phyloP scores from a whole-genome alignment of 2,888 invertebrate species.

The Scotopteryx bipunctaria region DNA sequence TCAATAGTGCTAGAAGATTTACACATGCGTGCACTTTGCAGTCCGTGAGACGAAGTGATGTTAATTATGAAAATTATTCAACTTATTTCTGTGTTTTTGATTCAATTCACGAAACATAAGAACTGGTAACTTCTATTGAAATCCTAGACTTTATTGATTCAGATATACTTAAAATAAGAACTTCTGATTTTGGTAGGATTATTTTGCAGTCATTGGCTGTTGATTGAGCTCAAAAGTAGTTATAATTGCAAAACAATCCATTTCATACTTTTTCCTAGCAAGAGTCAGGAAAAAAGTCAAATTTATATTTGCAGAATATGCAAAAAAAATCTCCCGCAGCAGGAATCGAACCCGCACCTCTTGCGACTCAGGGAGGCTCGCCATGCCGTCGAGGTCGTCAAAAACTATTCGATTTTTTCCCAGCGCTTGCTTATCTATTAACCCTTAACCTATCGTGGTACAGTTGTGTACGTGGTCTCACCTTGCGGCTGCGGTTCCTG shows the following conservation, averaged over 20 bases:
- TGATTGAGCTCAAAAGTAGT: no score
- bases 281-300: no score
- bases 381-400: no score
- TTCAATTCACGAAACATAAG: conserved; percentile 21
- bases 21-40: conserved; percentile 80
- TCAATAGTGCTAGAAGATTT: conserved; percentile 66
- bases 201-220: conserved; percentile 5
- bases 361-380: no score
- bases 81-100: conserved; percentile 61
- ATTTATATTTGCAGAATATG: no score
- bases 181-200: background rate
- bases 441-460: no score
- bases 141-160: background rate
- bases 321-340: no score
- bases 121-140: background rate
- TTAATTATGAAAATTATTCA: conserved; percentile 61
- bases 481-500: conserved; percentile 66
- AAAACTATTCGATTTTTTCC: no score
- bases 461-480: conserved; percentile 32
- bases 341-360: no score
- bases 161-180: background rate
- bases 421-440: no score
- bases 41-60: conserved; percentile 69
- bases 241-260: background rate
- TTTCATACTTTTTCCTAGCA: background rate